Percentiles rank a stretch among this genome's conserved stretches.
Conservation (phyloP, 2,797 vertebrate species). For the Chrysocyon brachyurus region DNA sequence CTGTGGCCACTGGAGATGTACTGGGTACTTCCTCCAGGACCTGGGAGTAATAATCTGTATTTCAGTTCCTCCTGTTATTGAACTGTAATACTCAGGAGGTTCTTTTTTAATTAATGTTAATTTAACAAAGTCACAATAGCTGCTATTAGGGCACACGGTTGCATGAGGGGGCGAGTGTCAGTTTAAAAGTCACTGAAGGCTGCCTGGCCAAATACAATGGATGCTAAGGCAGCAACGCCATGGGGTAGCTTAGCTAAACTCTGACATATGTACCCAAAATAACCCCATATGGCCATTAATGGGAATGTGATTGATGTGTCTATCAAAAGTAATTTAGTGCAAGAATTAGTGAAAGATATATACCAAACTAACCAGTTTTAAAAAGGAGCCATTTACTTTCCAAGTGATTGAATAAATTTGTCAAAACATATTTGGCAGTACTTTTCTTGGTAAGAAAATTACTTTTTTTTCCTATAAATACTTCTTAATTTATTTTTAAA, state of each 20-base stretch:
- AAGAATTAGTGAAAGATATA: not conserved
- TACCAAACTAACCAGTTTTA: not conserved
- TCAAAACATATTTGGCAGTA: not conserved
- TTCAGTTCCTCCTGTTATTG: not conserved
- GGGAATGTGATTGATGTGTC: not conserved
- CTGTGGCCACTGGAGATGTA: not conserved
- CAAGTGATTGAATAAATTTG: not conserved
- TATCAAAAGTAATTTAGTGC: not conserved
- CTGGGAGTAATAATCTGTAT: not conserved
- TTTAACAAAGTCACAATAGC: not conserved
- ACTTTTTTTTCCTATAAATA: conserved; percentile 90
- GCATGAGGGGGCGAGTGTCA: not conserved
- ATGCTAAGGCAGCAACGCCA: not conserved
- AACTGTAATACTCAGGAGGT: not conserved
- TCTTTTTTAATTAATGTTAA: not conserved
- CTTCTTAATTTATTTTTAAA: conserved; percentile 93
- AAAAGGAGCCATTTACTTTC: not conserved
- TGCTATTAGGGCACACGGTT: not conserved
- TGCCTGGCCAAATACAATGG: not conserved
- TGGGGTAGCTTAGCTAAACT: not conserved
- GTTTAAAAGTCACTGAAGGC: not conserved
- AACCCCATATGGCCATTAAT: not conserved
- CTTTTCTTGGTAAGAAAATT: not conserved
- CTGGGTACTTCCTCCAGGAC: not conserved
- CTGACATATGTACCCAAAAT: not conserved